Conservation (phyloP, 2,113 vertebrate genomes). For the Malurus cyaneus region DNA sequence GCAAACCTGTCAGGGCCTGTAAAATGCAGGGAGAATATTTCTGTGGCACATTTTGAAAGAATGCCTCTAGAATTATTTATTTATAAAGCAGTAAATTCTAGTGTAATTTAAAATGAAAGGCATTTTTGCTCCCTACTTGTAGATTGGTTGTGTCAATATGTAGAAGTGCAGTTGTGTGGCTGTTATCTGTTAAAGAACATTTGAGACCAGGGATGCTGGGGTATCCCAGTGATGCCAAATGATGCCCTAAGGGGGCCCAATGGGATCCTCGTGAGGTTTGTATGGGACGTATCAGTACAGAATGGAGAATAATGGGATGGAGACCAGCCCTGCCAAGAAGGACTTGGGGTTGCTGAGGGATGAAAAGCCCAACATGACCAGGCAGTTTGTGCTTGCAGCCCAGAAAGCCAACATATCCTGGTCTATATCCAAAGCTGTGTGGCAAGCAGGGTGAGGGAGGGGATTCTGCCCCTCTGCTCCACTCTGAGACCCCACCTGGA, state of each 20-base stretch:
- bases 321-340: neutral
- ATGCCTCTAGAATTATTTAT: neutral
- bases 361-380: neutral
- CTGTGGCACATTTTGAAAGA: neutral
- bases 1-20: neutral
- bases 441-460: accelerated
- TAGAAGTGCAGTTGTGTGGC: neutral
- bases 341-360: neutral
- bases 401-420: neutral
- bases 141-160: neutral
- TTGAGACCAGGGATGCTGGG: neutral
- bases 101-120: neutral
- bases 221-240: neutral
- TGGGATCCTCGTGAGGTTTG: neutral
- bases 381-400: accelerated
- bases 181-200: neutral
- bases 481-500: neutral
- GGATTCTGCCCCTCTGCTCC: neutral
- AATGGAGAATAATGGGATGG: neutral
- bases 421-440: accelerated
- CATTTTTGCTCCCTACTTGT: neutral
- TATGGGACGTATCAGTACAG: neutral
- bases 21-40: neutral
- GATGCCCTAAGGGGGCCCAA: neutral
- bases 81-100: neutral